Evolutionary conservation across 2,888 invertebrate species (phyloP).

Genomic region (Cephus pulcher): DNA sequence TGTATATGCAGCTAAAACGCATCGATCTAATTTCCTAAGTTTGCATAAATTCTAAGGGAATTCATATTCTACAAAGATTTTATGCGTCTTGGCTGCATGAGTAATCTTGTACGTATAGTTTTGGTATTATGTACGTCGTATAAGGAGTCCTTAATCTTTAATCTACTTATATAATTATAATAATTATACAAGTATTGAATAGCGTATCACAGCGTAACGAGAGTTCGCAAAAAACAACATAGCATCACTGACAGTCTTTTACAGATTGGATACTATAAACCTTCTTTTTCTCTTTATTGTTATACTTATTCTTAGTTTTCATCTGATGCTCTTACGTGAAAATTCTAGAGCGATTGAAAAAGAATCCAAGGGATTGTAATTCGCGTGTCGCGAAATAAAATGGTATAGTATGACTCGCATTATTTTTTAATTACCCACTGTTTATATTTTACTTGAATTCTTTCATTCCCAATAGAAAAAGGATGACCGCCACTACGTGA

Average conservation of each 20-base stretch:
- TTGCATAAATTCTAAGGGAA: background rate
- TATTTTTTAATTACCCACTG: background rate
- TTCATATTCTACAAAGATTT: background rate
- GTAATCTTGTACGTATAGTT: background rate
- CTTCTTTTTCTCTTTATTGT: background rate
- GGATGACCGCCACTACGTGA: background rate
- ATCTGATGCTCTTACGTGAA: background rate
- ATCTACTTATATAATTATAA: background rate
- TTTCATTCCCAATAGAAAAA: background rate
- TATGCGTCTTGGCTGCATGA: background rate
- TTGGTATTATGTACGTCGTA: background rate
- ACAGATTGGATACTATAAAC: background rate
- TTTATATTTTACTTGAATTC: background rate
- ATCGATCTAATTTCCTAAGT: background rate
- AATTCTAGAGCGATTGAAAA: background rate
- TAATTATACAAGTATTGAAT: background rate
- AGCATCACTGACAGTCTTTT: constrained; percentile 3
- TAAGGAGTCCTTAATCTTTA: background rate
- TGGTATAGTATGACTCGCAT: background rate
- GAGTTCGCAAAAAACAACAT: background rate
- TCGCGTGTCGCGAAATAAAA: background rate
- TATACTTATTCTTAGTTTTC: background rate
- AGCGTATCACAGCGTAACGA: constrained; percentile 2
- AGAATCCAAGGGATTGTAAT: background rate
- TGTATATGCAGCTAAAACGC: background rate